Evolutionary conservation across 2,113 vertebrate genomes (phyloP).

Genomic region (Calonectris borealis): DNA sequence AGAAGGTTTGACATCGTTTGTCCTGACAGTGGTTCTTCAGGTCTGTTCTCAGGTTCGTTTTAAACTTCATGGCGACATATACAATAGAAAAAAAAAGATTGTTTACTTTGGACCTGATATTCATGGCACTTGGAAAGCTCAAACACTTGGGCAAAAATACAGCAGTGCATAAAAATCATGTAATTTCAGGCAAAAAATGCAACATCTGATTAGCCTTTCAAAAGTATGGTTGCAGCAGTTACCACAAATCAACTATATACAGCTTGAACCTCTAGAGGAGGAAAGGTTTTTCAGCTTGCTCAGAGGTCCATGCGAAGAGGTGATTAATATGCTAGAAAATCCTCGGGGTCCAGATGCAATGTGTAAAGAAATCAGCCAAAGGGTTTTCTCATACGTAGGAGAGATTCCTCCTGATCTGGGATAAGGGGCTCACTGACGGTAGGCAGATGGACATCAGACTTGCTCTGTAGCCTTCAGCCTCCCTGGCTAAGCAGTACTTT

Average conservation of each 20-base stretch:
- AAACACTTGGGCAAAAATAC: not conserved
- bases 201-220: not conserved
- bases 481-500: not conserved
- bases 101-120: not conserved
- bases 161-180: not conserved
- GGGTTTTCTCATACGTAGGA: not conserved
- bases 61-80: not conserved
- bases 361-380: not conserved
- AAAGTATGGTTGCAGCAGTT: not conserved
- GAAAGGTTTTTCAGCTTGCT: not conserved
- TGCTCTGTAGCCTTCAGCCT: not conserved
- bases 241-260: not conserved
- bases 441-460: not conserved
- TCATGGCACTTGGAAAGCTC: not conserved
- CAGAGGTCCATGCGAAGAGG: not conserved
- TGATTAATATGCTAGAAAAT: not conserved
- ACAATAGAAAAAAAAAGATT: not conserved
- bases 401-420: not conserved
- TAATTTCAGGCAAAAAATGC: not conserved
- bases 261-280: not conserved
- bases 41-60: not conserved
- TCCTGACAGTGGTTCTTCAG: not conserved
- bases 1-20: not conserved
- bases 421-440: not conserved
- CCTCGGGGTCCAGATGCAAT: fast-evolving